Evolutionary conservation across 2,797 vertebrate species (phyloP), one percentile per base, ranked within the genome.

Genomic region (Aulostomus chinensis): DNA sequence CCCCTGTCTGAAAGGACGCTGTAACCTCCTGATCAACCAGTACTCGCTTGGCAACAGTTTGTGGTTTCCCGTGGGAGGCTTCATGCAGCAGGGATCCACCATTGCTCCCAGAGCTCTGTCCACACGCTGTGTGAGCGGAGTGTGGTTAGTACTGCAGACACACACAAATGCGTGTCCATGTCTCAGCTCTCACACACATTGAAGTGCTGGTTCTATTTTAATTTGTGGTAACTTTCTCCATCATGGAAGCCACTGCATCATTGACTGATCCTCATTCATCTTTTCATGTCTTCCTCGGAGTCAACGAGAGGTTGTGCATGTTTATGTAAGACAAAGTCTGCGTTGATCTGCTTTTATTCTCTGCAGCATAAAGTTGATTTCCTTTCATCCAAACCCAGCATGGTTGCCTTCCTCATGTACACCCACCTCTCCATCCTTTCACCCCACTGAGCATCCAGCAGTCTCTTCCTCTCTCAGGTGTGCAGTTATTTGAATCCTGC

Each of bases 41-140:
- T 99, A 99, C 75, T 98, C 97, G 0, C 91, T 99, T 0, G 97
- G 97, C 52, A 99, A 99, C 90, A 98, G 96, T 69, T 90, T 99
- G 77, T 99, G 97, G 97, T 99, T 99, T 76, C 97, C 97, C 0
- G 97, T 99, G 0, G 97, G 97, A 43, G 97, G 97, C 11, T 99
- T 99, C 90, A 99, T 99, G 97, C 97, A 99, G 86, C 97, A 99
- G 61, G 97, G 97, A 43, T 99, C 97, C 55, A 96, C 96, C 58
- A 98, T 99, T 0, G 95, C 95, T 25, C 97, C 97, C 7, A 92
- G 95, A 15, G 97, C 97, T 1, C 79, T 99, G 25, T 99, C 97
- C 39, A 99, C 97, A 0, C 94, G 97, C 42, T 99, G 97, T 2
- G 94, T 99, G 88, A 99, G 96, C 9, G 96, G 97, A 30, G 96